Conservation (phyloP, 2,797 vertebrate genomes). For the Cirrhinus mrigala region DNA sequence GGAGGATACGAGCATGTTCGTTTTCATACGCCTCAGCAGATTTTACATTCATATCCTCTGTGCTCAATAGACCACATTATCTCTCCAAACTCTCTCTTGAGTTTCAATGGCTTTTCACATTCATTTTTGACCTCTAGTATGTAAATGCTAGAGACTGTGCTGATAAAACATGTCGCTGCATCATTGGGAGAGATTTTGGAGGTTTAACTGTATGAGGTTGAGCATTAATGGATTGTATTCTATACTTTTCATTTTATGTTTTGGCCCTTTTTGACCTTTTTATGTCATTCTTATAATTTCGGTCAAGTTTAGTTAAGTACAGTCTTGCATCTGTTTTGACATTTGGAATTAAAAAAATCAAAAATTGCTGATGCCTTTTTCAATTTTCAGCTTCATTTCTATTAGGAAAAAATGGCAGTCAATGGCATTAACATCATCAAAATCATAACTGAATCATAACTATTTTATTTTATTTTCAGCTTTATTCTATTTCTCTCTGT, state of each 20-base stretch:
- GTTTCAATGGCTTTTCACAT: slow-evolving; percentile 31
- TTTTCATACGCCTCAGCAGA: slow-evolving; percentile 30
- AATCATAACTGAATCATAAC: too few relatives aligned
- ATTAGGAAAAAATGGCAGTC: background rate
- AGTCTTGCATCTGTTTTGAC: background rate
- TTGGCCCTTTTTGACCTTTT: background rate
- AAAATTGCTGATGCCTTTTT: background rate
- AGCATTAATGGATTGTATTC: background rate
- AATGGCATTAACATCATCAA: too few relatives aligned
- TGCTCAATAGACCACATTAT: slow-evolving; percentile 13
- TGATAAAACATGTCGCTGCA: background rate
- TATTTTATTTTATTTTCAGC: too few relatives aligned
- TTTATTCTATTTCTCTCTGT: too few relatives aligned
- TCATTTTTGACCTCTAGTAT: slow-evolving; percentile 15
- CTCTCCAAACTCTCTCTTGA: slow-evolving; percentile 27
- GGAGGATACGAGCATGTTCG: slow-evolving; percentile 17
- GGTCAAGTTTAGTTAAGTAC: background rate
- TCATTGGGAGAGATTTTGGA: background rate
- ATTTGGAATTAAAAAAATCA: background rate
- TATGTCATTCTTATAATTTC: background rate
- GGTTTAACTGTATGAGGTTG: background rate
- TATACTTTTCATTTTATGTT: background rate
- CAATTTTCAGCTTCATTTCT: too few relatives aligned
- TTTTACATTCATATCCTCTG: slow-evolving; percentile 23
- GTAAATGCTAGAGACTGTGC: background rate